Conservation (phyloP, 2,113 vertebrate species). For the Cathartes aura region DNA sequence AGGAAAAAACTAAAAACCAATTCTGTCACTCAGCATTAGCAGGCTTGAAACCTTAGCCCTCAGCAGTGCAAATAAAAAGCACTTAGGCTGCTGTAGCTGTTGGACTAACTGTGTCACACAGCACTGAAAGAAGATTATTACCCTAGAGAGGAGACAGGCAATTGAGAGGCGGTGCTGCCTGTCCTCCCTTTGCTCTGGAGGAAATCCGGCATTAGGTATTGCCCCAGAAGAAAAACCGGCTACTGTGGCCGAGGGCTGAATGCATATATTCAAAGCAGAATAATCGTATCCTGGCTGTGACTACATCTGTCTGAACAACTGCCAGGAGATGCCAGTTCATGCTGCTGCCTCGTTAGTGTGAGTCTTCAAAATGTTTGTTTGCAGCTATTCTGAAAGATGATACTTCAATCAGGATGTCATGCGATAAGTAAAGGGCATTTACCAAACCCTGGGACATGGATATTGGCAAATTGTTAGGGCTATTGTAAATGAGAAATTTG, state of each 20-base stretch:
- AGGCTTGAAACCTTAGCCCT: neutral
- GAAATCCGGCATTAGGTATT: neutral
- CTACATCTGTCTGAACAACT: neutral
- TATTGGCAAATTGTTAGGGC: neutral
- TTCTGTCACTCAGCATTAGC: constrained; percentile 50
- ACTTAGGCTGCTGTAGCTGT: neutral
- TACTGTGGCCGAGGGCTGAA: neutral
- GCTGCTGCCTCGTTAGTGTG: neutral
- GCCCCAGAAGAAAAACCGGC: neutral
- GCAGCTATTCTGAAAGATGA: neutral
- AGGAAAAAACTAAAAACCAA: constrained; percentile 23
- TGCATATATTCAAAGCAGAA: neutral
- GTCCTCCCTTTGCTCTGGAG: neutral
- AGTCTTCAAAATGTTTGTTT: neutral
- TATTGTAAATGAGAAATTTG: neutral
- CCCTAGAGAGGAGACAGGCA: neutral
- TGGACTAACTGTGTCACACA: neutral
- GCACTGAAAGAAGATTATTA: neutral
- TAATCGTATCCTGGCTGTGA: neutral
- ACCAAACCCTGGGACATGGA: neutral
- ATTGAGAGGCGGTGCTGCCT: neutral
- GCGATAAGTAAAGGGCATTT: neutral
- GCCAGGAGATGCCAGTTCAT: neutral
- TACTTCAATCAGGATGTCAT: neutral
- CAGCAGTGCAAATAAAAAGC: constrained; percentile 28